A percentile compares a stretch with the other conserved stretches of the same genome.
phyloP scores from a whole-genome alignment of 2,888 invertebrate genomes.

The Calameuta pallipes region DNA sequence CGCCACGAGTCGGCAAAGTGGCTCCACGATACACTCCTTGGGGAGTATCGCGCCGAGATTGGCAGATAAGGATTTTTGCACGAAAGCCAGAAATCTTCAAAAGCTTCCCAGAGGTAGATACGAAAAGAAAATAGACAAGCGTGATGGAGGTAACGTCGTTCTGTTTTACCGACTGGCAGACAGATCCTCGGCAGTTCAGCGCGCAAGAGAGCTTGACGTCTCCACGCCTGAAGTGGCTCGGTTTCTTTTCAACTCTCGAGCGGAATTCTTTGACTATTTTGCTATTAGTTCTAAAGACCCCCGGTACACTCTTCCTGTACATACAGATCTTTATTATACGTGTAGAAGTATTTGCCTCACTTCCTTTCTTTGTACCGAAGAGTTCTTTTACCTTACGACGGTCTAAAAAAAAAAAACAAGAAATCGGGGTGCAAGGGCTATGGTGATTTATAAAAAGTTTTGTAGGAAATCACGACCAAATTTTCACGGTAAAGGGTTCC shows the following conservation, averaged over 20 bases:
- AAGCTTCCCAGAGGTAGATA: background rate
- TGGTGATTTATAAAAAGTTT: background rate
- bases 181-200: background rate
- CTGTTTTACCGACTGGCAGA: background rate
- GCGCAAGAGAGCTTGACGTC: slow-evolving; percentile 4
- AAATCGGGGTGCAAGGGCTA: background rate
- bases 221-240: slow-evolving; percentile 4
- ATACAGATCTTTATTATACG: background rate
- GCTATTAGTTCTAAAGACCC: background rate
- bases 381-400: background rate
- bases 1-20: background rate
- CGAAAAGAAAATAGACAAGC: background rate
- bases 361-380: background rate
- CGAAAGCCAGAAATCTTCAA: background rate
- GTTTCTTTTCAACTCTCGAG: background rate
- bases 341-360: background rate
- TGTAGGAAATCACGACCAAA: background rate
- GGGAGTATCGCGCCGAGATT: background rate
- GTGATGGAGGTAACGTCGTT: background rate
- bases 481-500: background rate
- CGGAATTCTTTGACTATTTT: slow-evolving; percentile 5
- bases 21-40: background rate
- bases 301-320: background rate
- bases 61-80: background rate
- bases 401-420: background rate